Conservation (phyloP, 2,888 invertebrate species). For the Papilio gigon region DNA sequence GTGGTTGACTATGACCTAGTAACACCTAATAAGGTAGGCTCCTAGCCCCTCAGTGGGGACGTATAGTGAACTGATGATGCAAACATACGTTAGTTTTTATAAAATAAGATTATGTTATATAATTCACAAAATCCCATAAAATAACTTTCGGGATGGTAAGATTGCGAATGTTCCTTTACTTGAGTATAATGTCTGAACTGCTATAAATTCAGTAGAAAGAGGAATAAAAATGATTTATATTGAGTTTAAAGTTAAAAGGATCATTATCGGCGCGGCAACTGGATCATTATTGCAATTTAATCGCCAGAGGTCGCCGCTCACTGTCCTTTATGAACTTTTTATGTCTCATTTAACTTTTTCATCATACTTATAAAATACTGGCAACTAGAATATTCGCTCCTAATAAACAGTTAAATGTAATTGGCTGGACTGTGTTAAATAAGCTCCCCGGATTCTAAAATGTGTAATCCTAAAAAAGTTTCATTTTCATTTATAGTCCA, state of each 20-base stretch:
- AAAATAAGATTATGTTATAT: background rate
- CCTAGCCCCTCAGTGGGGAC: no score
- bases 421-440: no score
- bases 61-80: no score
- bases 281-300: conserved; percentile 26
- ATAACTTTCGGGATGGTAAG: background rate
- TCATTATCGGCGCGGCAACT: conserved; percentile 18
- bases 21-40: no score
- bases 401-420: no score
- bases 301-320: background rate
- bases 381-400: background rate
- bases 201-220: conserved; percentile 6
- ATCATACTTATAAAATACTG: background rate
- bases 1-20: no score
- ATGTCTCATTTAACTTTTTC: background rate
- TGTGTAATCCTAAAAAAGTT: no score
- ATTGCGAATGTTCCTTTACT: background rate
- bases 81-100: no score
- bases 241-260: conserved; percentile 21
- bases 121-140: background rate
- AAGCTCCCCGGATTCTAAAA: no score
- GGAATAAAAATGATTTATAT: conserved; percentile 30
- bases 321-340: conserved; percentile 4
- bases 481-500: no score
- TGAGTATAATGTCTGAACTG: background rate